Percentiles rank a stretch among this genome's conserved stretches.
phyloP scores from a whole-genome alignment of 2,797 vertebrate species.

The Corythornis leucogaster region DNA sequence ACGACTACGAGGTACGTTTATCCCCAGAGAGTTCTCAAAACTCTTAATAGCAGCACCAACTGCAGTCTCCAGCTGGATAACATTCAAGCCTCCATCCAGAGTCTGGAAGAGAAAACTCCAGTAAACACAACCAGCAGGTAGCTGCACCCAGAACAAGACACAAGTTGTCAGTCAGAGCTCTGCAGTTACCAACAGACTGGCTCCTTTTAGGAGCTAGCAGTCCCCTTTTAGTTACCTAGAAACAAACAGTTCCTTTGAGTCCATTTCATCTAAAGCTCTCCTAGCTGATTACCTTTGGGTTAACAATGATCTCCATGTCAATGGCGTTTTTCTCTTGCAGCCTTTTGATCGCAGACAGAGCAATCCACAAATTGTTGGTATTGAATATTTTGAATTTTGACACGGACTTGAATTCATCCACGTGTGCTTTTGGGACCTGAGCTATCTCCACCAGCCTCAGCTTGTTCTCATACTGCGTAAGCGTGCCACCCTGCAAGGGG shows the following conservation, averaged over 20 bases:
- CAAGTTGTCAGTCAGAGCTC: fast-evolving
- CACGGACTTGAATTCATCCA: constrained; percentile 98
- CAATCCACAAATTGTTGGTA: constrained; percentile 98
- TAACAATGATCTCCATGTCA: constrained; percentile 98
- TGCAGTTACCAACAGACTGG: fast-evolving
- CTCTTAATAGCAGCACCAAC: constrained; percentile 97
- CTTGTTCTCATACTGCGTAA: constrained; percentile 93
- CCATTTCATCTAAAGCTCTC: background rate
- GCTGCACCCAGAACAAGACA: background rate
- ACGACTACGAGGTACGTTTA: constrained; percentile 96
- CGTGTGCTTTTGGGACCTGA: constrained; percentile 94
- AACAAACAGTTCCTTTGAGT: background rate
- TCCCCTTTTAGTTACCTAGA: background rate
- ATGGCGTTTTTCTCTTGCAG: constrained; percentile 89
- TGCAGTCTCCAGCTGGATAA: constrained; percentile 97
- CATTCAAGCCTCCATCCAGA: constrained; percentile 93
- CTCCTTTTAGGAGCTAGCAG: background rate
- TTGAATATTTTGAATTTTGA: constrained; percentile 99
- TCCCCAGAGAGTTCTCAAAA: constrained; percentile 96
- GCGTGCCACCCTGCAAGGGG: constrained; percentile 89
- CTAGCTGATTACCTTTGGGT: constrained; percentile 87
- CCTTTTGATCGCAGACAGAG: constrained; percentile 91
- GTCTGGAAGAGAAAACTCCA: constrained; percentile 79
- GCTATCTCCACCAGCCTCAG: constrained; percentile 96
- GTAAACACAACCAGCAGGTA: background rate